phyloP scores from a whole-genome alignment of 2,113 vertebrate genomes.

The Tinamus guttatus region DNA sequence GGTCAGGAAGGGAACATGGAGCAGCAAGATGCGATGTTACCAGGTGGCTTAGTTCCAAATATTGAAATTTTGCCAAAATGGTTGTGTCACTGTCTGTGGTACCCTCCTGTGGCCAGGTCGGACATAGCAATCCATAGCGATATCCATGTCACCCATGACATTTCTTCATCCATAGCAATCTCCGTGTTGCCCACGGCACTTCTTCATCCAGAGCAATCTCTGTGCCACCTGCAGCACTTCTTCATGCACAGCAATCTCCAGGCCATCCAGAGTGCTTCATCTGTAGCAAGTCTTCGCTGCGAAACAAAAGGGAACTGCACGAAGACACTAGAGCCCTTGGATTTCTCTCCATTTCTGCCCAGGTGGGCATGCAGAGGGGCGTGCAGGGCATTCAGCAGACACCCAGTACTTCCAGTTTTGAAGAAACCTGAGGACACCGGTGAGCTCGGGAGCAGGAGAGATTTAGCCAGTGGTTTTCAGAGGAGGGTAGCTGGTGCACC shows the following conservation, averaged over 20 bases:
- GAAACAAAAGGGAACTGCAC: fast-evolving
- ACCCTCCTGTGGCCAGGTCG: slow-evolving; percentile 55
- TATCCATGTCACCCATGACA: fast-evolving
- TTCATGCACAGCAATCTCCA: neutral
- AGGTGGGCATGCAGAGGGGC: too few species aligned
- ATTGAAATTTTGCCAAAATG: neutral
- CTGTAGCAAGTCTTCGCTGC: neutral
- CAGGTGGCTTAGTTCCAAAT: fast-evolving
- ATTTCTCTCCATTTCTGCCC: neutral
- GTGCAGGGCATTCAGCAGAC: neutral
- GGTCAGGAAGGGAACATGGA: fast-evolving
- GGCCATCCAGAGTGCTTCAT: neutral
- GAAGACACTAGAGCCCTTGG: neutral
- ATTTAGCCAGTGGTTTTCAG: fast-evolving
- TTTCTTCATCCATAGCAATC: neutral
- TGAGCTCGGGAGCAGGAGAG: neutral
- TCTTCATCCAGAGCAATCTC: fast-evolving
- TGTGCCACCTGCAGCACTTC: too few species aligned
- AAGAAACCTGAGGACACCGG: neutral
- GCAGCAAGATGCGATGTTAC: fast-evolving
- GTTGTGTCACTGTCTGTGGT: slow-evolving; percentile 20
- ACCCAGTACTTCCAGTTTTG: fast-evolving
- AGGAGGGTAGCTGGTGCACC: neutral
- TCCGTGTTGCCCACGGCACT: too few species aligned
- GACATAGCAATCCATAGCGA: neutral